A percentile compares a stretch with the other conserved stretches of the same genome.
phyloP scores from a whole-genome alignment of 2,888 invertebrate genomes.

The Aplocera efformata region DNA sequence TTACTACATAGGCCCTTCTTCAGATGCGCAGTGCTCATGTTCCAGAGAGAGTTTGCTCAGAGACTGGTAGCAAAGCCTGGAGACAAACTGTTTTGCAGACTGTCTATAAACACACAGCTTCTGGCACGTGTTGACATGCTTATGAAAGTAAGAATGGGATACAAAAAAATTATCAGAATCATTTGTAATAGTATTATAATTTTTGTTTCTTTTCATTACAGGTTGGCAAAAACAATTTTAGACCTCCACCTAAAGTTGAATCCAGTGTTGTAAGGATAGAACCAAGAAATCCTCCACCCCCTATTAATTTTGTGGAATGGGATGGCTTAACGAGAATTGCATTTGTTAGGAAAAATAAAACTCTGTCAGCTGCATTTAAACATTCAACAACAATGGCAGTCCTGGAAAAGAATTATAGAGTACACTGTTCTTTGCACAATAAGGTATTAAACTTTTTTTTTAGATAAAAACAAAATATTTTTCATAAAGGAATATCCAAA shows the following conservation, averaged over 20 bases:
- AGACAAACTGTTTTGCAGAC: conserved; percentile 96
- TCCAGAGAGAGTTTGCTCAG: conserved; percentile 99
- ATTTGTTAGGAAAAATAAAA: conserved; percentile 98
- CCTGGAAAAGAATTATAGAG: conserved; percentile 94
- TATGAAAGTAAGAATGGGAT: conserved; percentile 87
- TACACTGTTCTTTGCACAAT: conserved; percentile 93
- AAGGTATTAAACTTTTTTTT: conserved; percentile 50
- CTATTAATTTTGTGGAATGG: conserved; percentile 98
- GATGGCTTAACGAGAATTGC: conserved; percentile 97
- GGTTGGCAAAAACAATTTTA: conserved; percentile 99
- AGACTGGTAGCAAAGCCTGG: conserved; percentile 97
- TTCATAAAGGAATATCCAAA: too few relatives aligned
- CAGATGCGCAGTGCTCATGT: conserved; percentile 98
- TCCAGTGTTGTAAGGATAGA: conserved; percentile 98
- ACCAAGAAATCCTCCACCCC: conserved; percentile 97
- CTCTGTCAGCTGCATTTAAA: conserved; percentile 93
- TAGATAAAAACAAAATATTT: neutral
- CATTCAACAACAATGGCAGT: conserved; percentile 90
- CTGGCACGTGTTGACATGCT: conserved; percentile 96
- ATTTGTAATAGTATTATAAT: neutral
- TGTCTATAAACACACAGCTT: conserved; percentile 98
- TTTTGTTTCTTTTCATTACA: conserved; percentile 47
- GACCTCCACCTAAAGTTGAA: conserved; percentile 99
- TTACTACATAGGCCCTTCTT: conserved; percentile 91
- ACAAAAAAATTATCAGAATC: too few relatives aligned